A percentile compares a stretch with the other conserved stretches of the same genome.
These are phyloP conservation scores for Platysternon megacephalum DNA, from an alignment of 2,113 vertebrate genomes.

Conservation along the genomic window DNA sequence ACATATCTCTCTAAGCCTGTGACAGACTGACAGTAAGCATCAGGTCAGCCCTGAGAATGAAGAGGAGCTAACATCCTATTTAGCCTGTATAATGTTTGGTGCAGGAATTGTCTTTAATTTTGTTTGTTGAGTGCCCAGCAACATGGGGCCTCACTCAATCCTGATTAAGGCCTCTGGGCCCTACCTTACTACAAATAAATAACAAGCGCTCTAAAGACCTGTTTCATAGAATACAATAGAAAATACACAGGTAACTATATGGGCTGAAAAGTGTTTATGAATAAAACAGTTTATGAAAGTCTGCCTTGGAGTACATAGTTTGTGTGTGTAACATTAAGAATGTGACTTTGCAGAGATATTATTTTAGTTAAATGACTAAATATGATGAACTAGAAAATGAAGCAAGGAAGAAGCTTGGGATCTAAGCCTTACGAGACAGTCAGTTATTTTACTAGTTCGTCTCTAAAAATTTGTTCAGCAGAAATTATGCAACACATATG, in stretches of 20 bases:
- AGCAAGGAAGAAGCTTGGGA: background rate
- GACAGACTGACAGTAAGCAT: background rate
- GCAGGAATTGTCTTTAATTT: background rate
- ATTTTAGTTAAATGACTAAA: background rate
- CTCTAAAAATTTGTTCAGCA: slow-evolving; percentile 1
- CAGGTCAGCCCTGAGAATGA: background rate
- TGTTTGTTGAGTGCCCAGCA: background rate
- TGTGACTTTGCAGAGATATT: background rate
- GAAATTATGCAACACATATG: background rate
- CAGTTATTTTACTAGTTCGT: background rate
- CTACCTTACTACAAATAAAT: too few relatives aligned
- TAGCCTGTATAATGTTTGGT: background rate
- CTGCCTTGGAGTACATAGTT: rapidly evolving
- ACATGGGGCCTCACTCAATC: background rate
- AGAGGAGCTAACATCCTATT: background rate
- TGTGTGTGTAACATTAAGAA: background rate
- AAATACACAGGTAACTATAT: background rate
- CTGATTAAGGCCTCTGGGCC: background rate
- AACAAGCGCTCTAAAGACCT: background rate
- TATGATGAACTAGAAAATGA: background rate
- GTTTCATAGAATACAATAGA: background rate
- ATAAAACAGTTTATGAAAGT: background rate
- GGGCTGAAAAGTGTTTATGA: background rate
- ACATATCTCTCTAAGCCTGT: rapidly evolving
- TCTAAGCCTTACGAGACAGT: rapidly evolving